These are phyloP conservation scores for Parnassius glacialis DNA, from an alignment of 2,888 invertebrate genomes.

Conservation along the genomic window DNA sequence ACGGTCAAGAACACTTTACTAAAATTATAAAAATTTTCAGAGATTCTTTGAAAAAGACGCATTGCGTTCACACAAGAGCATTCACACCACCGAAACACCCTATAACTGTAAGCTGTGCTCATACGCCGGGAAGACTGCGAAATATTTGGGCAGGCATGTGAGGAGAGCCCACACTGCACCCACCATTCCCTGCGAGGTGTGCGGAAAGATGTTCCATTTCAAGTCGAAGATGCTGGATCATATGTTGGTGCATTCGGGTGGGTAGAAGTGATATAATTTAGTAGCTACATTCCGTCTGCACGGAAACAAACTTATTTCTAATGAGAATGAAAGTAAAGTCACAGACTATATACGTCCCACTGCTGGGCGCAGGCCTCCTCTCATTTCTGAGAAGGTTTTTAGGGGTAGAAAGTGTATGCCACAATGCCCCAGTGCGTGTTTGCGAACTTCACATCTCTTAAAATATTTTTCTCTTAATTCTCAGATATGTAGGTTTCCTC, in stretches of 20 bases:
- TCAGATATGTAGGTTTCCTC: too few relatives aligned
- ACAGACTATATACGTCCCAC: too few relatives aligned
- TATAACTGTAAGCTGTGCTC: conserved; percentile 46
- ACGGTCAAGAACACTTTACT: conserved; percentile 10
- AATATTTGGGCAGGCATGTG: conserved; percentile 46
- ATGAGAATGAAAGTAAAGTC: too few relatives aligned
- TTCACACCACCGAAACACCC: conserved; percentile 38
- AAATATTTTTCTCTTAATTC: too few relatives aligned
- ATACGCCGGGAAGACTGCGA: conserved; percentile 45
- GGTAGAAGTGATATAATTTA: conserved; percentile 1
- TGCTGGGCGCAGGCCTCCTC: too few relatives aligned
- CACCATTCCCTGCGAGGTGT: conserved; percentile 41
- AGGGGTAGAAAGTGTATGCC: too few relatives aligned
- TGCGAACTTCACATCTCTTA: too few relatives aligned
- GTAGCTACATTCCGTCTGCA: too few relatives aligned
- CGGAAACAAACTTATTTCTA: too few relatives aligned
- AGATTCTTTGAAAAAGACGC: conserved; percentile 35
- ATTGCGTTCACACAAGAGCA: conserved; percentile 35
- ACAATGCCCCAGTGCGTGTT: too few relatives aligned
- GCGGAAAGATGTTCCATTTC: conserved; percentile 48
- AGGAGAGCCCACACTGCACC: conserved; percentile 37
- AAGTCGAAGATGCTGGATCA: conserved; percentile 41
- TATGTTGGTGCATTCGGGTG: conserved; percentile 50
- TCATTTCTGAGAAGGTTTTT: too few relatives aligned
- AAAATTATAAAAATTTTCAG: conserved; percentile 35